Base-by-base conservation (phyloP, 2,888 invertebrate genomes). In the Lycocerus yunnanus region DNA sequence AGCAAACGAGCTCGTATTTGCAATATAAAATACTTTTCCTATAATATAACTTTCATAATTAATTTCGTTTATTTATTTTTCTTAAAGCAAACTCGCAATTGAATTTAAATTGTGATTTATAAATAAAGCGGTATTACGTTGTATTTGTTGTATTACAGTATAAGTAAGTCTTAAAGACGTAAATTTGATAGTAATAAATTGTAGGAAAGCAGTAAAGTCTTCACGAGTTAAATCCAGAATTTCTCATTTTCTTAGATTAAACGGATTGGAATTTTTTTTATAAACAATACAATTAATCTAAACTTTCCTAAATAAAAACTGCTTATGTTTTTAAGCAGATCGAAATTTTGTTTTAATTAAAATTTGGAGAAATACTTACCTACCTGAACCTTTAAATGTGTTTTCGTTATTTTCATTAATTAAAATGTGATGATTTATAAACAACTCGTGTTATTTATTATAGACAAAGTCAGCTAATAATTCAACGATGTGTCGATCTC, bases 391-490 rank as follows among this genome's bases (percentile, higher is more conserved):
- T 76, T 75, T 66, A 69, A 75, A 72, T 66, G 74, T 77, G 79
- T 78, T 75, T 75, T 75, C 77, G 69, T 69, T 75, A 78, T 71
- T 78, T 74, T 73, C 78, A 79, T 79, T 79, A 79, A 79, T 79
- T 79, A 79, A 75, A 78, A 61, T 67, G 20, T 61, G 60, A 69
- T 77, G 78, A 79, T 78, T 79, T 78, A 80, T 79, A 75, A 78
- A 77, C 74, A 72, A 78, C 77, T 78, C 78, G 78, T 78, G 78
- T 73, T 74, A 76, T 73, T 74, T 71, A 71, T 74, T 68, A 71
- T 72, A 60, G 20, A 74, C 74, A 66, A 75, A 68, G 68, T 71
- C 78, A 80, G 78, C 78, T 80, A 80, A 78, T 78, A 78, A 78
- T 78, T 76, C 73, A 78, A 74, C 78, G 75, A 78, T 79, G 8